Base-by-base conservation (phyloP, 1,140 invertebrate genomes). In the Lineus longissimus region DNA sequence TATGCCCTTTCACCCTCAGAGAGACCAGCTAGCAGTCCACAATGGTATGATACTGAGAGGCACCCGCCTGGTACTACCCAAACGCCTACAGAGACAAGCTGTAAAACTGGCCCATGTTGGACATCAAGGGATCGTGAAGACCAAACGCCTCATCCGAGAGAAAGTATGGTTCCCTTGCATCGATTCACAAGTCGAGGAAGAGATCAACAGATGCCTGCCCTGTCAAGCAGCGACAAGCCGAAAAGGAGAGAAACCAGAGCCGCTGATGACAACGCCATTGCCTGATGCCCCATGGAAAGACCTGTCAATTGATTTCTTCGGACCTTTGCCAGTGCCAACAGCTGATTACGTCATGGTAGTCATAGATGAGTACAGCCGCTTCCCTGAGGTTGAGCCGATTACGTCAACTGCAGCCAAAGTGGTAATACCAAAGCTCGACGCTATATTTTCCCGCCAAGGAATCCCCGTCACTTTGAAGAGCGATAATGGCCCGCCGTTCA, bases 101-200 rank as follows among this genome's bases (percentile, higher is more conserved):
- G 43, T 68, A 31, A 60, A 68, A 22, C 43, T 76, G 27, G 73
- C 70, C 15, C 71, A 73, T 43, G 62, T 66, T 30, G 47, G 66
- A 0, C 72, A 71, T 54, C 72, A 74, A 47, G 69, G 70, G 0
- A 69, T 72, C 15, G 65, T 73, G 2, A 69, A 70, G 58, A 76
- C 70, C 11, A 78, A 76, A 63, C 62, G 67, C 47, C 62, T 75
- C 11, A 47, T 78, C 2, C 51, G 73, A 29, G 67, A 71, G 59
- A 77, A 75, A 55, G 73, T 78, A 2, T 78, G 73, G 73, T 78
- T 75, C 58, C 74, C 73, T 29, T 61, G 65, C n/a, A 69, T 77
- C 11, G 75, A 78, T 59, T 60, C 62, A 56, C 13, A 64, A 19
- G 73, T 75, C 13, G 73, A 76, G 62, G 29, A 64, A 6, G 22